Evolutionary conservation across 2,797 vertebrate species (phyloP), one percentile per base, ranked within the genome.

Genomic region (Urosaurus nigricauda): DNA sequence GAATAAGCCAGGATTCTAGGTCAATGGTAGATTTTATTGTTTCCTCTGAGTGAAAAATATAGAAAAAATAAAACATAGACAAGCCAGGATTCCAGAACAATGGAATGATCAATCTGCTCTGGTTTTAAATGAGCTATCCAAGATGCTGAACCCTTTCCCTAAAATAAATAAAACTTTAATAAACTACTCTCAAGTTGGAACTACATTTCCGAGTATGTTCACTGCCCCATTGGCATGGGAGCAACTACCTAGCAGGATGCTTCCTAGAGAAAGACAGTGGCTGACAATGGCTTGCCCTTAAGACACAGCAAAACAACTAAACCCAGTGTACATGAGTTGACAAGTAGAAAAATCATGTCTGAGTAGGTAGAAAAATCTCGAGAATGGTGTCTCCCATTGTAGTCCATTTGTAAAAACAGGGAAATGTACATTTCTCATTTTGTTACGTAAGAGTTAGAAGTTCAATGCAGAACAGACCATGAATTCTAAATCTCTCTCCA

Each of bases 41-140:
- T 40, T 56, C 35, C 19, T 87, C 70, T 81, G 51, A 87, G 26
- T n/a, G 35, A 74, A 43, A 87, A 87, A 26, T 65, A 80, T 5
- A 40, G 63, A 58, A 51, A 43, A 51, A 51, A 51, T 51, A 51
- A 51, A 51, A 51, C 2, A 60, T 24, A 58, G 35, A 58, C 47
- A 51, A 51, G 47, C 47, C 9, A 51, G 21, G 60, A 63, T 63
- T 8, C 19, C 63, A 65, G 24, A 21, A 24, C 60, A 24, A 6
- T 63, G 21, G 24, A 24, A 63, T 63, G 47, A 47, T 47, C 4
- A 47, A 9, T 51, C 47, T 51, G 9, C 47, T 63, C 60, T 24
- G 5, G 63, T 8, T 65, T 26, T 65, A 65, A 26, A 26, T 65
- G 63, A 65, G 24, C 26, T 65, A 51, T 29, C 24, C 63, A 65